Evolutionary conservation across 1,140 invertebrate genomes (phyloP).

Genomic region (Copidosoma floridanum): DNA sequence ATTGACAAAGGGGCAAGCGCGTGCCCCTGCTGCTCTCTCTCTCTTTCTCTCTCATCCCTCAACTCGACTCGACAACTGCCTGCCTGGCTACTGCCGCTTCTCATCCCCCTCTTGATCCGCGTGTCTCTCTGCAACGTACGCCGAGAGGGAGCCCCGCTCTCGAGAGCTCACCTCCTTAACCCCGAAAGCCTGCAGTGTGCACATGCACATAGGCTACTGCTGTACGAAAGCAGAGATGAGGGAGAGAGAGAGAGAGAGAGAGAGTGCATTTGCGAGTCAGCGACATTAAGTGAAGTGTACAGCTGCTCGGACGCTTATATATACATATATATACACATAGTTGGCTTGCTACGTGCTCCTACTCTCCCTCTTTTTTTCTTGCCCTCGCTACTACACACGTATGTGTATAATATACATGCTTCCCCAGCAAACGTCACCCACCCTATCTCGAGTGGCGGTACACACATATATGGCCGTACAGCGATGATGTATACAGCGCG

Average conservation of each 20-base stretch:
- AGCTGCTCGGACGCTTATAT: constrained; percentile 7
- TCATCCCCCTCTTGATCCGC: constrained; percentile 16
- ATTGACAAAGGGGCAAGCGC: constrained; percentile 18
- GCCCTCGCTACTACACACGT: too few relatives aligned
- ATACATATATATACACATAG: constrained; percentile 3
- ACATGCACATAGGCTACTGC: background rate
- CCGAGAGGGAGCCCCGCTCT: constrained; percentile 24
- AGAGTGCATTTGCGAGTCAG: constrained; percentile 11
- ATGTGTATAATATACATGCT: too few relatives aligned
- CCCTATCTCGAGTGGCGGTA: too few relatives aligned
- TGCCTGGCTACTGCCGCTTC: too few relatives aligned
- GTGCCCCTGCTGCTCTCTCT: constrained; percentile 1
- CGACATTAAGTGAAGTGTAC: constrained; percentile 15
- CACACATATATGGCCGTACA: too few relatives aligned
- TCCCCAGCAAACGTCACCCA: too few relatives aligned
- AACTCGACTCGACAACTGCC: too few relatives aligned
- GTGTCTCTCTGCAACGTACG: constrained; percentile 3
- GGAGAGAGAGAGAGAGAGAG: background rate
- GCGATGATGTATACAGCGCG: too few relatives aligned
- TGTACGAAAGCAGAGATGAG: too few relatives aligned
- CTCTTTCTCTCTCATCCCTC: constrained; percentile 13
- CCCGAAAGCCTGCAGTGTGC: constrained; percentile 16
- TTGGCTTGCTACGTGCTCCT: constrained; percentile 15
- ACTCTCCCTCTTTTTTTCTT: background rate
- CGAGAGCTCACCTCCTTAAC: constrained; percentile 23